phyloP scores from a whole-genome alignment of 2,113 vertebrate species.

The Gavialis gangeticus region DNA sequence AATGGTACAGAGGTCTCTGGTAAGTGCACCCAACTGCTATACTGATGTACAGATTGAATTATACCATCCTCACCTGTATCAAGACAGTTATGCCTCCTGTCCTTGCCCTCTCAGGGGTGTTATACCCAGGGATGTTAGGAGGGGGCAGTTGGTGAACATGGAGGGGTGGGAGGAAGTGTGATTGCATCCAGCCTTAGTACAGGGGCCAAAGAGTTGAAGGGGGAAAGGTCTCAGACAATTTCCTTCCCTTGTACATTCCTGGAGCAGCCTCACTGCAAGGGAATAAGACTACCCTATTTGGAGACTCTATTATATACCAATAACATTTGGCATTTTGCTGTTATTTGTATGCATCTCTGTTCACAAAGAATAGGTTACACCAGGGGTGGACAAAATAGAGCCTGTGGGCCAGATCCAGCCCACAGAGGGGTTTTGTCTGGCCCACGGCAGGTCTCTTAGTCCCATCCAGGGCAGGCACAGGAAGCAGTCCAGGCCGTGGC shows the following conservation, averaged over 20 bases:
- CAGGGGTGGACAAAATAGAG: too few relatives aligned
- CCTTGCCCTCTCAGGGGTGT: background rate
- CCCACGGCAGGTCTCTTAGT: too few relatives aligned
- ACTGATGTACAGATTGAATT: background rate
- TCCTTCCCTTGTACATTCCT: background rate
- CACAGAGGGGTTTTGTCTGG: too few relatives aligned
- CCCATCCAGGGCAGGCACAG: too few relatives aligned
- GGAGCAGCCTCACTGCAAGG: background rate
- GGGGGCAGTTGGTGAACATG: background rate
- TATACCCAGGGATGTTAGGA: background rate
- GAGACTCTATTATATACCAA: background rate
- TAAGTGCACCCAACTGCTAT: background rate
- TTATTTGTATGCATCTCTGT: background rate
- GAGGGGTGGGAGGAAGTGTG: background rate
- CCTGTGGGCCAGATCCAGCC: too few relatives aligned
- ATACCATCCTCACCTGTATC: constrained; percentile 40
- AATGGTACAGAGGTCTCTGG: background rate
- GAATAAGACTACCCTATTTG: background rate
- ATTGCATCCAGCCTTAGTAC: background rate
- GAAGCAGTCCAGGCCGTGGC: too few relatives aligned
- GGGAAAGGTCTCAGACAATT: background rate
- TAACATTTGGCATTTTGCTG: background rate
- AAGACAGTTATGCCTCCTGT: background rate
- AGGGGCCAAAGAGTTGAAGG: constrained; percentile 42
- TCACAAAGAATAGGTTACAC: background rate